Evolutionary conservation across 2,888 invertebrate genomes (phyloP).

Genomic region (Acleris literana): DNA sequence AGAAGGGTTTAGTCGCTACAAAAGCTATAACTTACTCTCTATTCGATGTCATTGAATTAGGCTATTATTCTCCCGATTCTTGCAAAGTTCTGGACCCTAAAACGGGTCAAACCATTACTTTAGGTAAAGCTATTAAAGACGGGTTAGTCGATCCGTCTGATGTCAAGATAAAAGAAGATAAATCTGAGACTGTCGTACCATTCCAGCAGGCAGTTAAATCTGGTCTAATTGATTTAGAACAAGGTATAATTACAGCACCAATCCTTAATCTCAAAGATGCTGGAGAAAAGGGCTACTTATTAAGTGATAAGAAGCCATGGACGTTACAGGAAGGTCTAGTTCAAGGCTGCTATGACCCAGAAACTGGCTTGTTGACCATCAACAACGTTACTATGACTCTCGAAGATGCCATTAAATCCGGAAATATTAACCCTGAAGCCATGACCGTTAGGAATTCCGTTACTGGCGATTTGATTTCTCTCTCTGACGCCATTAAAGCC

Average conservation of each 20-base stretch:
- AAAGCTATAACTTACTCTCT: constrained; percentile 88
- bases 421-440: constrained; percentile 90
- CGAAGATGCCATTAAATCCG: constrained; percentile 88
- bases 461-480: constrained; percentile 90
- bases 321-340: constrained; percentile 92
- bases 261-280: constrained; percentile 90
- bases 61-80: constrained; percentile 89
- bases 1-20: constrained; percentile 88
- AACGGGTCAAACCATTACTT: constrained; percentile 88
- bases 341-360: constrained; percentile 90
- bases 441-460: constrained; percentile 91
- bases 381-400: constrained; percentile 88
- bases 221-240: constrained; percentile 87
- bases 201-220: constrained; percentile 88
- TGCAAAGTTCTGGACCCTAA: constrained; percentile 91
- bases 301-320: constrained; percentile 91
- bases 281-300: constrained; percentile 90
- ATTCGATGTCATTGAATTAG: constrained; percentile 88
- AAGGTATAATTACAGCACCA: constrained; percentile 88
- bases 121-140: constrained; percentile 89
- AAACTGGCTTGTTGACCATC: constrained; percentile 88
- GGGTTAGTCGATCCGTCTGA: constrained; percentile 89
- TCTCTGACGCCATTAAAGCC: constrained; percentile 90
- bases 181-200: constrained; percentile 85
- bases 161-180: constrained; percentile 89